Conservation (phyloP, 1,140 invertebrate species). For the Diorhabda carinulata region DNA sequence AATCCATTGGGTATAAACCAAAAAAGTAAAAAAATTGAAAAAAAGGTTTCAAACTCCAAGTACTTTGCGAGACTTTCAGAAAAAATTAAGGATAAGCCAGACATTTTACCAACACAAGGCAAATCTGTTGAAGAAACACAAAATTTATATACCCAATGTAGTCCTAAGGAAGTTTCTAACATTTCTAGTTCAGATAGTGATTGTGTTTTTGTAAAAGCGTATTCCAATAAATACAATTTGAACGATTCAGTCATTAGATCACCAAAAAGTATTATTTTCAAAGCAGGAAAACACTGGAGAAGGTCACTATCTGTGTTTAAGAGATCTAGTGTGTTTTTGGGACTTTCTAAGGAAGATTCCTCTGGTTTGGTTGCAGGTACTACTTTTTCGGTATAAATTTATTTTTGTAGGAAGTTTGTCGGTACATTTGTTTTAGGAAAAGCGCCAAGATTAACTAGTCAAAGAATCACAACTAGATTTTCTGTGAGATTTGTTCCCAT, state of each 20-base stretch:
- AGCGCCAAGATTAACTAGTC: not conserved
- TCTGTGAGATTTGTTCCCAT: constrained; percentile 13
- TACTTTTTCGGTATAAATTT: too few species aligned
- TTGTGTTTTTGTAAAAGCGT: not conserved
- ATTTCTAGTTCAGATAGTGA: not conserved
- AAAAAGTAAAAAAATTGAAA: too few species aligned
- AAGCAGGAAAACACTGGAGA: constrained; percentile 27
- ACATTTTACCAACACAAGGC: too few species aligned
- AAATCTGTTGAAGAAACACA: too few species aligned
- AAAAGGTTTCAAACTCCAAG: too few species aligned
- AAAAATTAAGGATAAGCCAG: too few species aligned
- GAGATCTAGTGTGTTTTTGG: constrained; percentile 11
- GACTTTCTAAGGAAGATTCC: not conserved
- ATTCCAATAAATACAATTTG: not conserved
- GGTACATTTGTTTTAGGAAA: not conserved
- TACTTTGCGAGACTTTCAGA: too few species aligned
- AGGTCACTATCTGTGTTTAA: constrained; percentile 23
- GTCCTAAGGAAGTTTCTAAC: too few species aligned
- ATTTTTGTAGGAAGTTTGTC: too few species aligned
- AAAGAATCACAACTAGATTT: constrained; percentile 8
- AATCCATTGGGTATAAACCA: too few species aligned
- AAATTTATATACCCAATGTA: too few species aligned
- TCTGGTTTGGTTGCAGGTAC: not conserved
- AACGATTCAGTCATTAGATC: not conserved
- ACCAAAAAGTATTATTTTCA: constrained; percentile 16